Conservation (phyloP, 2,797 vertebrate species). For the Percopsis omiscomaycus region DNA sequence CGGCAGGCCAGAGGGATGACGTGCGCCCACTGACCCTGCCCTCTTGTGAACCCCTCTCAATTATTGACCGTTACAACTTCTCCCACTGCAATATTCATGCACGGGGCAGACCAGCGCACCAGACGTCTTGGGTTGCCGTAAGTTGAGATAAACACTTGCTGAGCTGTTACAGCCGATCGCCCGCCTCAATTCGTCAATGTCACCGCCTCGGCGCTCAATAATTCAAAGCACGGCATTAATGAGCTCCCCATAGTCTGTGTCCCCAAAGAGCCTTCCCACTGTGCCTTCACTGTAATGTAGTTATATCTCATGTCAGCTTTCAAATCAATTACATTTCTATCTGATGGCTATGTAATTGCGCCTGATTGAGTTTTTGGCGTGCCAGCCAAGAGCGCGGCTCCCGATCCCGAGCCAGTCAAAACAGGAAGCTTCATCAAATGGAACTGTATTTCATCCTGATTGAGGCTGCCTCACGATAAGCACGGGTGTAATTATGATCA, state of each 20-base stretch:
- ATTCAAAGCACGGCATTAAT: slow-evolving; percentile 80
- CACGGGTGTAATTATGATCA: slow-evolving; percentile 69
- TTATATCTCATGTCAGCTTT: slow-evolving; percentile 84
- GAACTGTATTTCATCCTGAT: slow-evolving; percentile 77
- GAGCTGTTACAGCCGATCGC: slow-evolving; percentile 70
- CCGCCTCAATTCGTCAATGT: slow-evolving; percentile 67
- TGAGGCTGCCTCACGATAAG: slow-evolving; percentile 69
- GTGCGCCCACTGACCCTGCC: slow-evolving; percentile 38
- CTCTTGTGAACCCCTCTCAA: slow-evolving; percentile 64
- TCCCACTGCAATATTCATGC: slow-evolving; percentile 69
- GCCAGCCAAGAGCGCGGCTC: slow-evolving; percentile 69
- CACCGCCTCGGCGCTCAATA: slow-evolving; percentile 76
- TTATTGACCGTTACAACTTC: slow-evolving; percentile 74
- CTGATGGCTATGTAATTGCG: slow-evolving; percentile 81
- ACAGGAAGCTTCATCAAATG: slow-evolving; percentile 78
- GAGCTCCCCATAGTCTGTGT: slow-evolving; percentile 76
- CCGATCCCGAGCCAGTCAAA: slow-evolving; percentile 74
- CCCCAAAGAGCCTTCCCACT: slow-evolving; percentile 70
- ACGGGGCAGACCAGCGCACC: slow-evolving; percentile 50
- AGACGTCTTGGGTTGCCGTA: slow-evolving; percentile 71
- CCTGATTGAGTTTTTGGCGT: slow-evolving; percentile 81
- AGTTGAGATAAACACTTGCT: slow-evolving; percentile 79
- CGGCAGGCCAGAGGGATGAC: slow-evolving; percentile 15
- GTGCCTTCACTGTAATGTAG: slow-evolving; percentile 76
- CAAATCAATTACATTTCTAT: slow-evolving; percentile 85